Percentiles rank a stretch among this genome's conserved stretches.
phyloP scores from a whole-genome alignment of 2,797 vertebrate species.

The Sciurus carolinensis region DNA sequence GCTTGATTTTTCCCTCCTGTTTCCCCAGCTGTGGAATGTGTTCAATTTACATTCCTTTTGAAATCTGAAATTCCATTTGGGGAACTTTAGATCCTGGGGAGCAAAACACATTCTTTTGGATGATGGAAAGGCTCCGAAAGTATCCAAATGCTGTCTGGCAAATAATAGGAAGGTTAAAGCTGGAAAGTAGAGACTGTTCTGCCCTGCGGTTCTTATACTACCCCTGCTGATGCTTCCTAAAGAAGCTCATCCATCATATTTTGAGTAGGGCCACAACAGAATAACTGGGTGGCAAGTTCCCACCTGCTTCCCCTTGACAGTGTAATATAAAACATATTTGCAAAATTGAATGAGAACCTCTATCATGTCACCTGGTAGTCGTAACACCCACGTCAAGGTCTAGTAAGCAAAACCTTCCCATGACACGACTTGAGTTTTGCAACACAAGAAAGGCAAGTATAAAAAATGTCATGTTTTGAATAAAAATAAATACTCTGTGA shows the following conservation, averaged over 20 bases:
- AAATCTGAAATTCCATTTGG: slow-evolving; percentile 11
- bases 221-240: background rate
- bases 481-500: background rate
- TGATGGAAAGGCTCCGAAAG: background rate
- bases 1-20: background rate
- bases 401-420: background rate
- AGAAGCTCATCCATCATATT: accelerated
- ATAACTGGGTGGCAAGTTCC: background rate
- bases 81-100: background rate
- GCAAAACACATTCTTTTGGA: background rate
- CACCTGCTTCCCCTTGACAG: accelerated
- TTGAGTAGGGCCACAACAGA: background rate
- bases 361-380: background rate
- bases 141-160: background rate
- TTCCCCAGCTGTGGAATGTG: background rate
- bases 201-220: background rate
- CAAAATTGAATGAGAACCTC: background rate
- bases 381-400: background rate
- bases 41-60: background rate
- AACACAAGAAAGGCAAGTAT: background rate
- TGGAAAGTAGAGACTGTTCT: background rate
- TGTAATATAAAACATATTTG: too few species aligned
- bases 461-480: background rate
- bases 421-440: background rate
- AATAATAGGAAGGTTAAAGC: background rate